Evolutionary conservation across 2,797 vertebrate species (phyloP), one percentile per base, ranked within the genome.

Genomic region (Myiothlypis chrysogaster): DNA sequence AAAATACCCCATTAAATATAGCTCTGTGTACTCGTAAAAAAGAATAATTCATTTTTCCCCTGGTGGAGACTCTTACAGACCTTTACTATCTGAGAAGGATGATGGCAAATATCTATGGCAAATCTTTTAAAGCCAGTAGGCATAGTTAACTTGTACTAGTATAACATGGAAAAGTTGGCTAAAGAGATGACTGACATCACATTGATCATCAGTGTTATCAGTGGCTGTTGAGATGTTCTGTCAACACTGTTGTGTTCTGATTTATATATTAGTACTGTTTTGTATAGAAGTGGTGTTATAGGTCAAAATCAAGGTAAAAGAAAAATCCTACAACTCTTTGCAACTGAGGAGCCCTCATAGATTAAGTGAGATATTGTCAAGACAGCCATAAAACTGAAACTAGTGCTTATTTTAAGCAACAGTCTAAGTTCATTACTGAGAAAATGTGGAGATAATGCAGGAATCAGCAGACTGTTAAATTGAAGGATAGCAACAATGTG

Each of bases 331-430:
- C 49, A 50, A 25, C 11, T 25, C 7, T 8, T 34, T 89, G 18
- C 22, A 87, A 57, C 15, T 50, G 43, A 83, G 18, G 23, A 86
- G 34, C 16, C 4, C 6, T 34, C 24, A 39, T 3, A 39, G 30
- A 28, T 19, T 70, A 41, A 63, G 14, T 0, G 0, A 88, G 22
- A 47, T 37, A 56, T 6, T 78, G 17, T 68, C 19, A 70, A 89
- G 65, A 21, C 10, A 80, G n/a, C 56, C 60, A 66, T 35, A 68
- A 64, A 69, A 24, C 39, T 72, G 61, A 83, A 87, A 47, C 5
- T 28, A 39, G 49, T 39, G 39, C 35, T 68, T 94, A 72, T 88
- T 94, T 92, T 93, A 93, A 90, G 80, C 16, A 76, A 32, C 24
- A 53, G 4, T 10, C 18, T 55, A 77, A 77, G 32, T 66, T 86